Conservation (phyloP, 1,140 invertebrate species). For the Harlomillsia oculata region DNA sequence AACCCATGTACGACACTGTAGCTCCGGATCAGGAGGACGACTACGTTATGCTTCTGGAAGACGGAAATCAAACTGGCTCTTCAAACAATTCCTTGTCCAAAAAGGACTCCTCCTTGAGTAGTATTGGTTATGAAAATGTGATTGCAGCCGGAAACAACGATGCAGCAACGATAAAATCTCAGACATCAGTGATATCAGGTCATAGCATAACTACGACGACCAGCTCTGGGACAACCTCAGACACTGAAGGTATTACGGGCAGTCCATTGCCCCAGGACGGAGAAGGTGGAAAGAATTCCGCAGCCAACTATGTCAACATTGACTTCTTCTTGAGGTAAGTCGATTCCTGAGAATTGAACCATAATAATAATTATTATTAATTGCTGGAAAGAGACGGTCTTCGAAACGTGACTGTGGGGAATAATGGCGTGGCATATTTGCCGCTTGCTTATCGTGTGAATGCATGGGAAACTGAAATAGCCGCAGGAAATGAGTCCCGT, state of each 20-base stretch:
- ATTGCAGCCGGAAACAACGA: conserved; percentile 31
- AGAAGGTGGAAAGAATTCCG: conserved; percentile 46
- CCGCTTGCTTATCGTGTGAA: no score
- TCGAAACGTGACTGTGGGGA: no score
- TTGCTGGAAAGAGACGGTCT: no score
- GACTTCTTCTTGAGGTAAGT: conserved; percentile 76
- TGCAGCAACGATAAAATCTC: conserved; percentile 37
- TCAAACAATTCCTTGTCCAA: conserved; percentile 50
- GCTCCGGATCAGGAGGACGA: conserved; percentile 52
- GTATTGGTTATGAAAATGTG: conserved; percentile 26
- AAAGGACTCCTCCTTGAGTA: conserved; percentile 39
- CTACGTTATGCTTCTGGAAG: conserved; percentile 47
- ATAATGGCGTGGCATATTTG: conserved; percentile 9
- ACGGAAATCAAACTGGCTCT: conserved; percentile 49
- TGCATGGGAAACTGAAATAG: no score
- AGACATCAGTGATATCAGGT: conserved; percentile 35
- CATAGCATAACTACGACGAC: conserved; percentile 44
- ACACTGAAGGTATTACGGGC: conserved; percentile 48
- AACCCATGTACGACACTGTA: conserved; percentile 35
- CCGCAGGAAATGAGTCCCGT: no score
- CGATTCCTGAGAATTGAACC: no score
- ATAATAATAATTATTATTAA: no score
- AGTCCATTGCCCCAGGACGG: conserved; percentile 31
- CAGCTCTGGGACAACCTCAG: conserved; percentile 37
- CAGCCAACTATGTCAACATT: conserved; percentile 78